A percentile compares a stretch with the other conserved stretches of the same genome.
phyloP scores from a whole-genome alignment of 2,113 vertebrate species.

The Anarhynchus alexandrinus region DNA sequence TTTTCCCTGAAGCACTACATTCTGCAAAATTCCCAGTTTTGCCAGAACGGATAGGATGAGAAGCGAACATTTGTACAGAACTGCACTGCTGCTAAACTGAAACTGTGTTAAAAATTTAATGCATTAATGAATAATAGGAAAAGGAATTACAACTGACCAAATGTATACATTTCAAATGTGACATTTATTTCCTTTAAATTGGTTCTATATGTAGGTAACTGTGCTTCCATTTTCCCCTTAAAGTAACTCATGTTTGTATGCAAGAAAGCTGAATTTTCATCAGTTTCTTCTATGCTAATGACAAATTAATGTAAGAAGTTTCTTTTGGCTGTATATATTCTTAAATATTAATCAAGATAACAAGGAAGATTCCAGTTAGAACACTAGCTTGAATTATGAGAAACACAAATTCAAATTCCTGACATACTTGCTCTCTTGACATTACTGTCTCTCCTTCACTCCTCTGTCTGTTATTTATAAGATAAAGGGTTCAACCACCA shows the following conservation, averaged over 20 bases:
- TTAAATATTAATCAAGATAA: not conserved
- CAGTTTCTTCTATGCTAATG: not conserved
- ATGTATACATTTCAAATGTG: not conserved
- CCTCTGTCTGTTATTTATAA: not conserved
- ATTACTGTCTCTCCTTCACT: not conserved
- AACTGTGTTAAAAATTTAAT: not conserved
- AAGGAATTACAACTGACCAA: not conserved
- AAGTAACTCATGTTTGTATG: not conserved
- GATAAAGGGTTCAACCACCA: not conserved
- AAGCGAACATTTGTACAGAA: not conserved
- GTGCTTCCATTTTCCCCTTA: not conserved
- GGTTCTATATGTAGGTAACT: not conserved
- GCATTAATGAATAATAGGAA: not conserved
- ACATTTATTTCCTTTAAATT: not conserved
- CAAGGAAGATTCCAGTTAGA: not conserved
- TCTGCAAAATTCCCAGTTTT: not conserved
- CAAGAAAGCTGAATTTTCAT: not conserved
- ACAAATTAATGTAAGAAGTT: not conserved
- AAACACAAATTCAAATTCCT: not conserved
- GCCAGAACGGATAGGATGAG: not conserved
- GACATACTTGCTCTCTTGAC: not conserved
- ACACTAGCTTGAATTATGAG: not conserved
- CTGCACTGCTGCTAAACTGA: not conserved
- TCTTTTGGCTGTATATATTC: not conserved
- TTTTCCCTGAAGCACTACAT: not conserved